These are phyloP conservation scores for Arctia plantaginis DNA, from an alignment of 2,888 invertebrate species.

Conservation along the genomic window DNA sequence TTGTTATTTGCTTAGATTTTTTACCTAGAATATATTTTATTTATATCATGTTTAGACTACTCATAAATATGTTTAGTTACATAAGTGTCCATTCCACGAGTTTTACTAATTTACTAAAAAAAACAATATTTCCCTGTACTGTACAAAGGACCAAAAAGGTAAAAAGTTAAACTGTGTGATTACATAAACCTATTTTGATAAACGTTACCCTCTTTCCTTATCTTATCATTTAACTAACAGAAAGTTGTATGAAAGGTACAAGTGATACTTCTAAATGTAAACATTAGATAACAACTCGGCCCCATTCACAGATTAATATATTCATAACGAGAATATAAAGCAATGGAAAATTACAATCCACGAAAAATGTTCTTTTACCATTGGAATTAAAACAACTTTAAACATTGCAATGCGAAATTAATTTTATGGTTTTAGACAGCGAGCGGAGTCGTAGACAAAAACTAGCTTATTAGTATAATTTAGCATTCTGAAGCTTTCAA, in stretches of 20 bases:
- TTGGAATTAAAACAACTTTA: not conserved
- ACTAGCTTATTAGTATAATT: not conserved
- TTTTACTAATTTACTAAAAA: too few species aligned
- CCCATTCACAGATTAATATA: slow-evolving; percentile 31
- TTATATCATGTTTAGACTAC: too few species aligned
- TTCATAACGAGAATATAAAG: slow-evolving; percentile 4
- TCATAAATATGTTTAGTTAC: too few species aligned
- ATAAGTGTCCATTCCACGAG: too few species aligned
- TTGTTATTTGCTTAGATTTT: too few species aligned
- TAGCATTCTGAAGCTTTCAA: not conserved
- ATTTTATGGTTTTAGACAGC: not conserved
- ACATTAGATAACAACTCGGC: slow-evolving; percentile 43
- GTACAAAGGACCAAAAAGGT: not conserved
- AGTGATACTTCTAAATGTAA: slow-evolving; percentile 43
- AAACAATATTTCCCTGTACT: not conserved
- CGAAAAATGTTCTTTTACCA: not conserved
- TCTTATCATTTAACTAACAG: slow-evolving; percentile 51
- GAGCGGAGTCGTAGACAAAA: not conserved
- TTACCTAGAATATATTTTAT: too few species aligned
- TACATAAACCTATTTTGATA: slow-evolving; percentile 22
- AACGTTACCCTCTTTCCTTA: slow-evolving; percentile 35
- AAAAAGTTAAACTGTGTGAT: slow-evolving; percentile 19
- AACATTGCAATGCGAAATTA: not conserved
- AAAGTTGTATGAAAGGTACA: slow-evolving; percentile 46
- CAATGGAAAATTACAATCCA: slow-evolving; percentile 6